Evolutionary conservation across 2,888 invertebrate species (phyloP), one percentile per base, ranked within the genome.

Genomic region (Pecten maximus): DNA sequence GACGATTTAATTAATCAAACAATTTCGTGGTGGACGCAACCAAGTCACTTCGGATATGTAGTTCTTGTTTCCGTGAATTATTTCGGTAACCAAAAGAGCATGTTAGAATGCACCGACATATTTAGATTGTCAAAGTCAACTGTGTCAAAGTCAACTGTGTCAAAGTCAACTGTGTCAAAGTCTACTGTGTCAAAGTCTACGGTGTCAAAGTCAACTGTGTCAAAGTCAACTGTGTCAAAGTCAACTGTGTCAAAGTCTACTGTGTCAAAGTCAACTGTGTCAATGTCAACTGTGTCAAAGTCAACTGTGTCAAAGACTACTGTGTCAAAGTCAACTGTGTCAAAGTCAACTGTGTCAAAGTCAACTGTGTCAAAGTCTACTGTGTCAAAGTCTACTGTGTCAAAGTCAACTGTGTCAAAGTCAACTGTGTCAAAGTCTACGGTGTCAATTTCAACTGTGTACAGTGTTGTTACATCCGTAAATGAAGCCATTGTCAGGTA

Each of bases 151-250:
- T 89, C 89, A 23, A 89, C 89, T n/a, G n/a, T 89, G 40, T 89
- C 89, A 12, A 89, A 48, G 28, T 89, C 89, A 23, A 89, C 89
- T n/a, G n/a, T n/a, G n/a, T n/a, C n/a, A n/a, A n/a, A n/a, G n/a
- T n/a, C n/a, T n/a, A n/a, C n/a, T n/a, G n/a, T n/a, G n/a, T n/a
- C n/a, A n/a, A n/a, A n/a, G n/a, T n/a, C n/a, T n/a, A n/a, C n/a
- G n/a, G n/a, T 89, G 40, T 89, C 89, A 12, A 89, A 48, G 28
- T 89, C 89, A 23, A 89, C 89, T n/a, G n/a, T 89, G 40, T 89
- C 89, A 12, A 89, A 48, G 28, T 89, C 89, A 23, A 89, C 89
- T n/a, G n/a, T 89, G 40, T 89, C 89, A 12, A 89, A 48, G 28
- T 89, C 89, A 23, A 89, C 89, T n/a, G n/a, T n/a, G n/a, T n/a